Evolutionary conservation across 1,140 invertebrate genomes (phyloP), one percentile per base, ranked within the genome.

Genomic region (Wiebesia pumilae): DNA sequence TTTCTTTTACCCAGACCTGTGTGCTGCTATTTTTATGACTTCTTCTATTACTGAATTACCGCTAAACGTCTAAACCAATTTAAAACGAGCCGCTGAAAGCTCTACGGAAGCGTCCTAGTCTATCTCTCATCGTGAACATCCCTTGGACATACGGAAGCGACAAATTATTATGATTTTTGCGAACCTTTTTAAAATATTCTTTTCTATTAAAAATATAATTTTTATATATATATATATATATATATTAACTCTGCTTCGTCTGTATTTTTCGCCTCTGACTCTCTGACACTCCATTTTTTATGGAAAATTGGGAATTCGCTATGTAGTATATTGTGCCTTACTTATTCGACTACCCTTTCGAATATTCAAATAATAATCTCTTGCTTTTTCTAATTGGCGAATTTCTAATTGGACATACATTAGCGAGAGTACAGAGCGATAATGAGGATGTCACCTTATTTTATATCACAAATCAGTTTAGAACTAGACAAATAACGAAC

Each of bases 31-130:
- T 82, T 62, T 73, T 71, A 87, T 73, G 87, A 83, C 87, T 88
- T 87, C 54, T 88, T 88, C n/a, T 71, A 87, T 88, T 88, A 67
- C 65, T 81, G 83, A 86, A 86, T 86, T 86, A 86, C 80, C 78
- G 73, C 40, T 79, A 69, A 69, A 69, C 51, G 58, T 69, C 81
- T 82, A 54, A 82, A 83, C 33, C 33, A 82, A 33, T 83, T 82
- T 38, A 78, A 86, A 69, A n/a, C 38, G n/a, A 81, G 69, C 35
- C 38, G 62, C 62, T 80, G 83, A 30, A 84, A 84, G 19, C 30
- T 38, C 47, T 77, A 80, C 16, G 40, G 30, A 82, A 82, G 73
- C 43, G 71, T n/a, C 71, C 19, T 54, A 82, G 67, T 81, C 69
- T 43, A 67, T 12, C 62, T 75, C 33, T 81, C 54, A 86, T 30